Base-by-base conservation (phyloP, 2,888 invertebrate genomes). In the Xestia xanthographa region DNA sequence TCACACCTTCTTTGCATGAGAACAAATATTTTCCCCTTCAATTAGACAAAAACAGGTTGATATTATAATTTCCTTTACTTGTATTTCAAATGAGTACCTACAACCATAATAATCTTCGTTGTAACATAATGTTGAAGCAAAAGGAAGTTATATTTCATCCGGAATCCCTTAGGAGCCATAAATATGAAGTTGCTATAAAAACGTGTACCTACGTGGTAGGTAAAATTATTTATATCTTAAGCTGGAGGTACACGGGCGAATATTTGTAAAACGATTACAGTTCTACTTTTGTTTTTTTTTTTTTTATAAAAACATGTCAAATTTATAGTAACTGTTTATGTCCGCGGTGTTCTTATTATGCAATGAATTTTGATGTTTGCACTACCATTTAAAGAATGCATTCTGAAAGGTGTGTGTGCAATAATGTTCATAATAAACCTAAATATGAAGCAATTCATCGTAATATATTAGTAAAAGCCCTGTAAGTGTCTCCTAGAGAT, bases 151-250 rank as follows among this genome's bases (percentile, higher is more conserved):
- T 83, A 86, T 83, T 72, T 83, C 53, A 72, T 26, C 53, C n/a
- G n/a, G 43, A 72, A 66, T 83, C 86, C 69, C 79, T 38, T 5
- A 29, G n/a, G 84, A 41, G 11, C 58, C 29, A 72, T 86, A 72
- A 83, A 86, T 83, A 72, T 78, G 58, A 68, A 66, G 56, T 69
- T 74, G 62, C 29, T 53, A 69, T 74, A 86, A 83, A 80, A 86
- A 86, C 45, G 26, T 69, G 34, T 83, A 74, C 84, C 65, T 50
- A 50, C 60, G 63, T 58, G 60, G 66, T 69, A 53, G 26, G 58
- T n/a, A n/a, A 67, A 72, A 41, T 70, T 70, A 74, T 73, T 81
- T 70, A 68, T 69, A 60, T 45, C 45, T 62, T 38, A 77, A 83
- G 38, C 48, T 34, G 38, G 8, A 20, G 14, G 20, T 67, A 34